Conservation (phyloP, 2,113 vertebrate species). For the Phrynosoma platyrhinos region DNA sequence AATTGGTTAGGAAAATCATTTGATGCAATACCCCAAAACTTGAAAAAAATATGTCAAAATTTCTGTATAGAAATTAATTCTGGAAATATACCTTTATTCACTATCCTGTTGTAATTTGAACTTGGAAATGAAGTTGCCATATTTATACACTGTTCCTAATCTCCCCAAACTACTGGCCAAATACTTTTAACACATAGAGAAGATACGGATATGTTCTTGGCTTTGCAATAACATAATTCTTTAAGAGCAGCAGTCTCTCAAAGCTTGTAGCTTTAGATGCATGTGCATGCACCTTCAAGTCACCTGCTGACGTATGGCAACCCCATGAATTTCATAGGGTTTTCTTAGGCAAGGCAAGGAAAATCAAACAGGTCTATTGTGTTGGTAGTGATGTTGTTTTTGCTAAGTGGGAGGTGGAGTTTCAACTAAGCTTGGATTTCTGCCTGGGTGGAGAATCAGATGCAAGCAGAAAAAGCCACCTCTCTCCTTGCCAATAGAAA, state of each 20-base stretch:
- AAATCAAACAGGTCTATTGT: neutral
- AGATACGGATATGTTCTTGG: neutral
- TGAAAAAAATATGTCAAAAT: neutral
- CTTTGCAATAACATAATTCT: neutral
- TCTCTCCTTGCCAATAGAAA: neutral
- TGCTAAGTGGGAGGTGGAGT: neutral
- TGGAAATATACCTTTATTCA: neutral
- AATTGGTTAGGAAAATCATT: neutral
- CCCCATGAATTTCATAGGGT: too few species aligned
- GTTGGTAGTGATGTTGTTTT: neutral
- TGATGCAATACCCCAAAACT: neutral
- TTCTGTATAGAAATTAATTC: neutral
- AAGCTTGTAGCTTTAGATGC: neutral
- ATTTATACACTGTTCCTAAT: neutral
- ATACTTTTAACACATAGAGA: neutral
- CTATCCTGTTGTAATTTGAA: neutral
- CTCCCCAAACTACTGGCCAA: neutral
- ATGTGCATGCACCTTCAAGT: too few species aligned
- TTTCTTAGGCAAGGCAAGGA: too few species aligned
- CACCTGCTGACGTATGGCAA: neutral
- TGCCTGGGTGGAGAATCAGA: neutral
- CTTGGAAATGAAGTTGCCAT: neutral
- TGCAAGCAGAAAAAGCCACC: constrained; percentile 18
- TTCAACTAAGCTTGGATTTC: neutral
- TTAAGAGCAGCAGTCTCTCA: neutral